phyloP scores from a whole-genome alignment of 2,113 vertebrate genomes.

The Romanogobio albipinnatus region DNA sequence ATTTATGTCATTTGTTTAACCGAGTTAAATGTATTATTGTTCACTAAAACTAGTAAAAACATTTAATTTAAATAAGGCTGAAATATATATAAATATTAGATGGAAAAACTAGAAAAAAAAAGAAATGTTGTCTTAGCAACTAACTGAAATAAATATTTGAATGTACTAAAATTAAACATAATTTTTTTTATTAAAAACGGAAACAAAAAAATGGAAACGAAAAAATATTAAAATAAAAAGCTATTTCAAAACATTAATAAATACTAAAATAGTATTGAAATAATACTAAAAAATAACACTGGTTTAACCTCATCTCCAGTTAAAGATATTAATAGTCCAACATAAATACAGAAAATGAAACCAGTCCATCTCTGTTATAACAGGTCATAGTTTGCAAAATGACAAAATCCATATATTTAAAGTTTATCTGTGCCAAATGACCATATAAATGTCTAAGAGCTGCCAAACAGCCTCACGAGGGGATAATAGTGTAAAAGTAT shows the following conservation, averaged over 20 bases:
- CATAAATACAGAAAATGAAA: background rate
- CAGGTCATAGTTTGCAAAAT: background rate
- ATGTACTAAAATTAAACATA: background rate
- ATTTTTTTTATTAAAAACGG: too few relatives aligned
- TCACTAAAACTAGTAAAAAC: too few relatives aligned
- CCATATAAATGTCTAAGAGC: background rate
- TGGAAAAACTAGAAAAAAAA: background rate
- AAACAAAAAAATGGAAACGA: background rate
- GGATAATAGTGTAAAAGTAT: background rate
- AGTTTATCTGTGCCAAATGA: background rate
- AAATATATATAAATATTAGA: background rate
- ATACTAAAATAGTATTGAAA: background rate
- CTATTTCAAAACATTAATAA: background rate
- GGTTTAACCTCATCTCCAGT: background rate
- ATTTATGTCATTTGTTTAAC: background rate
- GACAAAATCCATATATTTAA: background rate
- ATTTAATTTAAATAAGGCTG: background rate
- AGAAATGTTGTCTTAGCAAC: background rate
- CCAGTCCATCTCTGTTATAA: background rate
- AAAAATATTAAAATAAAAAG: background rate
- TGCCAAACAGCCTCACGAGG: background rate
- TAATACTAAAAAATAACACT: background rate
- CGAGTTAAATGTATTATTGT: too few relatives aligned
- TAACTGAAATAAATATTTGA: background rate
- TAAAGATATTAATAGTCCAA: background rate